These are phyloP conservation scores for Leptinotarsa rubiginosa DNA, from an alignment of 2,888 invertebrate genomes.

Conservation along the genomic window DNA sequence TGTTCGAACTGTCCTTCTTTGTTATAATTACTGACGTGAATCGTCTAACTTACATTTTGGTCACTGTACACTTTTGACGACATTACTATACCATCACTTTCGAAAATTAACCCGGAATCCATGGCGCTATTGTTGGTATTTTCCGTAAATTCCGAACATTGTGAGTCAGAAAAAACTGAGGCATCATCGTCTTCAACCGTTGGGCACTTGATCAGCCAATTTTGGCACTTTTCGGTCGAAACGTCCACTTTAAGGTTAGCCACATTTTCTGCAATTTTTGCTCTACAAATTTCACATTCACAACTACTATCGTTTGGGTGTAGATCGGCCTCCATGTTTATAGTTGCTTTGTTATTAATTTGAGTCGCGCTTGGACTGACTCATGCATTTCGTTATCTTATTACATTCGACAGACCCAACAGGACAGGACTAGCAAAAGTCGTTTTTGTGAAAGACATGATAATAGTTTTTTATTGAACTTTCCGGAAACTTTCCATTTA, in stretches of 20 bases:
- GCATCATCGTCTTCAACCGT: conserved; percentile 31
- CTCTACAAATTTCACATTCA: conserved; percentile 2
- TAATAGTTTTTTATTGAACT: no score
- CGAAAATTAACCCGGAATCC: conserved; percentile 44
- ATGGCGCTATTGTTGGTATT: conserved; percentile 43
- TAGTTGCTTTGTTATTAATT: conserved; percentile 9
- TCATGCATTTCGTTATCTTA: conserved; percentile 12
- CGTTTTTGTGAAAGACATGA: no score
- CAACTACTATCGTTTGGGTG: not conserved
- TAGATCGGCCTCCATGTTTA: conserved; percentile 2
- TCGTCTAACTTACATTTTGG: conserved; percentile 22
- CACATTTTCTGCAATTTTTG: not conserved
- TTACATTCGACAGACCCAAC: not conserved
- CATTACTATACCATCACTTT: conserved; percentile 29
- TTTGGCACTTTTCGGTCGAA: conserved; percentile 38
- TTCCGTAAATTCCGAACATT: conserved; percentile 34
- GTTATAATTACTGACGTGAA: not conserved
- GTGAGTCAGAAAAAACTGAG: conserved; percentile 32
- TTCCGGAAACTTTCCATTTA: no score
- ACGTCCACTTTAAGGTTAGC: conserved; percentile 4
- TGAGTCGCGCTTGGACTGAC: not conserved
- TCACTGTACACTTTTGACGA: conserved; percentile 22
- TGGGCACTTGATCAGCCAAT: conserved; percentile 42
- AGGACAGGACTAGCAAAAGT: not conserved
- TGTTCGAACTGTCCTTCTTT: no score